Conservation (phyloP, 2,797 vertebrate species). For the Protosalanx chinensis region DNA sequence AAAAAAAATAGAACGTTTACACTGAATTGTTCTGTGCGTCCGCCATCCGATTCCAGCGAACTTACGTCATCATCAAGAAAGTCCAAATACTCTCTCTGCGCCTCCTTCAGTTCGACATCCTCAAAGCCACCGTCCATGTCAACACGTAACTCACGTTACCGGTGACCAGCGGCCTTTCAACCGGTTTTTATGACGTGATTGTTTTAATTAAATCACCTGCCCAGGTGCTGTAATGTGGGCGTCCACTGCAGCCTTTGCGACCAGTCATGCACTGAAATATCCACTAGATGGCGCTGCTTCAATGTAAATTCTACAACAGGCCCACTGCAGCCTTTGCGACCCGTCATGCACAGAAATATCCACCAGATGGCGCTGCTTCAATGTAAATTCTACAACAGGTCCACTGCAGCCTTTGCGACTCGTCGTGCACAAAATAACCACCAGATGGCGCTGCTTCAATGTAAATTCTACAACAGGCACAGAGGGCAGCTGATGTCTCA, state of each 20-base stretch:
- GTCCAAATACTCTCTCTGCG: constrained; percentile 65
- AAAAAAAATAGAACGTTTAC: not conserved
- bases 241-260: constrained; percentile 1
- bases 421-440: not conserved
- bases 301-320: not conserved
- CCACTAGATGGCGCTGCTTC: constrained; percentile 1
- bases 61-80: constrained; percentile 69
- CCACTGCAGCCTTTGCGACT: not conserved
- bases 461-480: not conserved
- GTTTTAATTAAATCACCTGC: not conserved
- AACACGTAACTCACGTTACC: not conserved
- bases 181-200: not conserved
- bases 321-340: not conserved
- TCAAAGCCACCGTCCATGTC: constrained; percentile 57
- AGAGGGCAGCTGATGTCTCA: not conserved
- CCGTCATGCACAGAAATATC: too few species aligned
- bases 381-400: not conserved
- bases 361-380: not conserved
- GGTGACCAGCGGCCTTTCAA: not conserved
- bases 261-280: not conserved
- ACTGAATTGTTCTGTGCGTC: too few species aligned
- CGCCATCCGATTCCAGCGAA: not conserved
- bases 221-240: not conserved
- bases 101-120: constrained; percentile 62
- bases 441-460: not conserved